Conservation (phyloP, 2,797 vertebrate genomes). For the Manis javanica region DNA sequence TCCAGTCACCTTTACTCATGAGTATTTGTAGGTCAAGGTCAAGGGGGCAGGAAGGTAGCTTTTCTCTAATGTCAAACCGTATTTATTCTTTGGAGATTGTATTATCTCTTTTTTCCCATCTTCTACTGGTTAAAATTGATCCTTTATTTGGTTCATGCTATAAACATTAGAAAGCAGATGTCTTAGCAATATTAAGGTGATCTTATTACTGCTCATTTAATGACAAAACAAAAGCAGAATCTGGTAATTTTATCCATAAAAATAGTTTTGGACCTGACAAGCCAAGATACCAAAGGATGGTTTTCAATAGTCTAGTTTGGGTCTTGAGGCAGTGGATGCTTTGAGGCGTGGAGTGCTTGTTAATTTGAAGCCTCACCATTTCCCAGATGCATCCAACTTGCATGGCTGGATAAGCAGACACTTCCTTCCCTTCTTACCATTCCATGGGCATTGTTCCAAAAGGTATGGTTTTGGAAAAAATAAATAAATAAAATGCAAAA, state of each 20-base stretch:
- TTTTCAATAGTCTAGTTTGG: neutral
- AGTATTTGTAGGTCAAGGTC: neutral
- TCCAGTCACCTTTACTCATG: neutral
- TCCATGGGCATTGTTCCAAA: neutral
- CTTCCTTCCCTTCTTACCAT: neutral
- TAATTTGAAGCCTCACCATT: neutral
- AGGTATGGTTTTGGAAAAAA: neutral
- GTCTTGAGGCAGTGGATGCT: neutral
- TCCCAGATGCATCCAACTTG: neutral
- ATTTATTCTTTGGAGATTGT: neutral
- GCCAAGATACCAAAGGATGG: neutral
- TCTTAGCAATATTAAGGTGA: neutral
- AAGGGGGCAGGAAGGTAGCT: neutral
- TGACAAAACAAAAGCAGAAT: neutral
- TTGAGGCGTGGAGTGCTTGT: rapidly evolving
- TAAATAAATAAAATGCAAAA: neutral
- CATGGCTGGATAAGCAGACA: neutral
- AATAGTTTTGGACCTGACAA: neutral
- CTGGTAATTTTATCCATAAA: neutral
- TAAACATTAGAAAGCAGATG: neutral
- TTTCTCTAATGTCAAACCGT: neutral
- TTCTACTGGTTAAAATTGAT: neutral
- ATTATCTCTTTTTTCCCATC: neutral
- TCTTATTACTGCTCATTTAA: neutral
- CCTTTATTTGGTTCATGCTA: neutral